Evolutionary conservation across 2,797 vertebrate genomes (phyloP), one percentile per base, ranked within the genome.

Genomic region (Sphenopsis melanotis): DNA sequence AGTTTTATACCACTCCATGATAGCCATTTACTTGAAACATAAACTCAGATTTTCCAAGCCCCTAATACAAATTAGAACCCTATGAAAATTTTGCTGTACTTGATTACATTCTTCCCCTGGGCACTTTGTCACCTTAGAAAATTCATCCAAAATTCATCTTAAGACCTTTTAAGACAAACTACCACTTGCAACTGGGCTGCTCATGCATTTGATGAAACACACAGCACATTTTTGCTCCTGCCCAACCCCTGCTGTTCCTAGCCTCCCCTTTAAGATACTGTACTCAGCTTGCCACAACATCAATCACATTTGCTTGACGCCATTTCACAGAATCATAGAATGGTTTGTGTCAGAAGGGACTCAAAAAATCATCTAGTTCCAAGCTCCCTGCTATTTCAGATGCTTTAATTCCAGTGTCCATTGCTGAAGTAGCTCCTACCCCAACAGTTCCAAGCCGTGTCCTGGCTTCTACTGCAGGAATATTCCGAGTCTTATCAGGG

Each of bases 361-460:
- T 44, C 5, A 59, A 53, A 83, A 46, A 27, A 21, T 41, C 30
- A 52, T 46, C 18, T 59, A 20, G 52, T 47, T 78, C 24, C 34
- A 46, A 17, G 44, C 30, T 78, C 22, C 52, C 52, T 83, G 26
- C 52, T 29, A 20, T 78, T 83, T 93, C 46, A 55, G 37, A 8
- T 71, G 4, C 49, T 69, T 87, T 50, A 15, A n/a, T 74, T 71
- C 34, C 18, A 56, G 15, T 0, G 0, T 27, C 55, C 4, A 1
- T 63, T 6, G 1, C 60, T 82, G 41, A 79, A 63, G 37, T 65
- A 76, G 23, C 10, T 80, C 56, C 29, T n/a, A 50, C 49, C 44
- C 22, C 30, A 64, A 2, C 12, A 57, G 32, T 39, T 49, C 41
- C 29, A 74, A 36, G 41, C 52, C 11, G 7, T 14, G 12, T 52